Conservation (phyloP, 2,888 invertebrate species). For the Monoplex corrugatus region DNA sequence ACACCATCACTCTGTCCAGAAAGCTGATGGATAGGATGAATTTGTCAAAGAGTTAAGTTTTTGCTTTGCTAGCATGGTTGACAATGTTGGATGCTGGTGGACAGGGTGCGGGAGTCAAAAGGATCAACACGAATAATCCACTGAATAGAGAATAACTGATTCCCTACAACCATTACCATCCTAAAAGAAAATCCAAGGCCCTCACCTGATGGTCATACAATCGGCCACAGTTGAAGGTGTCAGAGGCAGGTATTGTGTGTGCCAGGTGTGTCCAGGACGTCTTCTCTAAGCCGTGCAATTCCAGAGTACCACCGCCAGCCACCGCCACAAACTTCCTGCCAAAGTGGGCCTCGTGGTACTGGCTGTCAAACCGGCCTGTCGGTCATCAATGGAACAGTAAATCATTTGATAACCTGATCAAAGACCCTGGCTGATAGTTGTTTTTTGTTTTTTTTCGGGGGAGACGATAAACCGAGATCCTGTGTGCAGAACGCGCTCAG, state of each 20-base stretch:
- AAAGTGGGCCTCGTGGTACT: not conserved
- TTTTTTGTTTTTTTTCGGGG: no score
- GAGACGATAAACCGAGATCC: no score
- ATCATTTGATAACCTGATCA: no score
- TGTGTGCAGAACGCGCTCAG: no score
- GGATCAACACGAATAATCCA: not conserved
- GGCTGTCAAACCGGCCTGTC: not conserved
- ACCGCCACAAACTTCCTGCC: conserved; percentile 46
- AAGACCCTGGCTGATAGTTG: no score
- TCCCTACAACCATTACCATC: not conserved
- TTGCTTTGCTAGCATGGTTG: no score
- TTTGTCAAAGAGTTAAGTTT: no score
- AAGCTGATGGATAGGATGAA: no score
- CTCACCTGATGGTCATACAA: conserved; percentile 37
- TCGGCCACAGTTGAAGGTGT: not conserved
- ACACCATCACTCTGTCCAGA: no score
- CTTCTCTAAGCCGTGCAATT: conserved; percentile 44
- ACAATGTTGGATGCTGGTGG: no score
- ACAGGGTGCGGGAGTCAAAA: no score
- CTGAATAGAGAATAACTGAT: not conserved
- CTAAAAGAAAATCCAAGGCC: no score
- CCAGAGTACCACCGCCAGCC: not conserved
- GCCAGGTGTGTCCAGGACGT: conserved; percentile 46
- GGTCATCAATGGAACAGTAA: not conserved
- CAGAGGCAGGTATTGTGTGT: conserved; percentile 2